Evolutionary conservation across 2,888 invertebrate species (phyloP).

Genomic region (Catonia carolina): DNA sequence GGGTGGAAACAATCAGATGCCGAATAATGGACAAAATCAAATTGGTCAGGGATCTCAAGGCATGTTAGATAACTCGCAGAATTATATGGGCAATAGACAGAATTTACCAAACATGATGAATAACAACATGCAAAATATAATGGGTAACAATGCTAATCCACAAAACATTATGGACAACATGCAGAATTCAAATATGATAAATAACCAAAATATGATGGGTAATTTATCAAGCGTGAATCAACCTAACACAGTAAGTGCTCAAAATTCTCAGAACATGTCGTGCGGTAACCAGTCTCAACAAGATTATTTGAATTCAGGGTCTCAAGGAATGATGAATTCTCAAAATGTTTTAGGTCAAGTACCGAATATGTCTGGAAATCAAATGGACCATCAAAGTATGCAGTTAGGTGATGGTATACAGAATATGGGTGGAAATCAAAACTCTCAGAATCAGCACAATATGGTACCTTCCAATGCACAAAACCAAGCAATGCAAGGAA

Average conservation of each 20-base stretch:
- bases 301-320: conserved; percentile 11
- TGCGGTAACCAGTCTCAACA: conserved; percentile 8
- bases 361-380: conserved; percentile 18
- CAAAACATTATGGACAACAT: conserved; percentile 13
- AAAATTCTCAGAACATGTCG: conserved; percentile 13
- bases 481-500: background rate
- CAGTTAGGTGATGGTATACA: conserved; percentile 14
- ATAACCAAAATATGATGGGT: conserved; percentile 20
- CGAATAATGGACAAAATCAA: conserved; percentile 7
- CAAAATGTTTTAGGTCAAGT: conserved; percentile 13
- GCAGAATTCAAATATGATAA: conserved; percentile 8
- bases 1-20: background rate
- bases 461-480: background rate
- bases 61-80: conserved; percentile 10
- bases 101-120: background rate
- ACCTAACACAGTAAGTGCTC: background rate
- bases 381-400: conserved; percentile 5
- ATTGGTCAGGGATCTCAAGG: background rate
- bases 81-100: background rate
- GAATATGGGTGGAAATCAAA: background rate
- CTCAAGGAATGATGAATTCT: background rate
- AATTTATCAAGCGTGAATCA: conserved; percentile 13
- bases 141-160: background rate
- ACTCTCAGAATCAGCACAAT: conserved; percentile 9
- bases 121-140: background rate